Evolutionary conservation across 2,888 invertebrate species (phyloP).

Genomic region (Ctena decussata): DNA sequence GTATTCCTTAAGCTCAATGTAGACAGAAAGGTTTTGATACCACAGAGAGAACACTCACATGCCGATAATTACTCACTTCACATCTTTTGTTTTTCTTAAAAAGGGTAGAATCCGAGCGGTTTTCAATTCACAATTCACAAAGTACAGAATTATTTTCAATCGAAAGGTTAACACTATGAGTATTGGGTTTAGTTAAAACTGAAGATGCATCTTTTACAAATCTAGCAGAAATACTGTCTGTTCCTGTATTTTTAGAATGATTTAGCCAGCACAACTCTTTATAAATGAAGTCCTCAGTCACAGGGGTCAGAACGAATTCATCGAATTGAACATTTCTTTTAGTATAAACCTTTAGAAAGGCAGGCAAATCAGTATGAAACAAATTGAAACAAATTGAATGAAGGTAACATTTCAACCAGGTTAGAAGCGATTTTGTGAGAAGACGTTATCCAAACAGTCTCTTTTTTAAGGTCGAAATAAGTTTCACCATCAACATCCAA

Average conservation of each 20-base stretch:
- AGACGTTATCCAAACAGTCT: not conserved
- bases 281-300: not conserved
- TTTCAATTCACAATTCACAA: conserved; percentile 13
- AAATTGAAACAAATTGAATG: not conserved
- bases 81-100: not conserved
- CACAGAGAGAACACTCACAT: not conserved
- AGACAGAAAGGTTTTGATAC: not conserved
- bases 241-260: not conserved
- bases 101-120: conserved; percentile 1
- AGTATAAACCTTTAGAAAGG: not conserved
- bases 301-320: not conserved
- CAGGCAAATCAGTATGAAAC: not conserved
- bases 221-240: conserved; percentile 8
- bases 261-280: conserved; percentile 12
- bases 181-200: not conserved
- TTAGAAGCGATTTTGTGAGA: not conserved
- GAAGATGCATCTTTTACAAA: conserved; percentile 19
- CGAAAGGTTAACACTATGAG: not conserved
- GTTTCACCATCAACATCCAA: not conserved
- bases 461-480: conserved; percentile 1
- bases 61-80: not conserved
- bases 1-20: too few species aligned
- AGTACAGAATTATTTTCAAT: not conserved
- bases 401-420: conserved; percentile 6
- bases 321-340: not conserved